phyloP scores from a whole-genome alignment of 2,888 invertebrate species.

The Eurytoma californica region DNA sequence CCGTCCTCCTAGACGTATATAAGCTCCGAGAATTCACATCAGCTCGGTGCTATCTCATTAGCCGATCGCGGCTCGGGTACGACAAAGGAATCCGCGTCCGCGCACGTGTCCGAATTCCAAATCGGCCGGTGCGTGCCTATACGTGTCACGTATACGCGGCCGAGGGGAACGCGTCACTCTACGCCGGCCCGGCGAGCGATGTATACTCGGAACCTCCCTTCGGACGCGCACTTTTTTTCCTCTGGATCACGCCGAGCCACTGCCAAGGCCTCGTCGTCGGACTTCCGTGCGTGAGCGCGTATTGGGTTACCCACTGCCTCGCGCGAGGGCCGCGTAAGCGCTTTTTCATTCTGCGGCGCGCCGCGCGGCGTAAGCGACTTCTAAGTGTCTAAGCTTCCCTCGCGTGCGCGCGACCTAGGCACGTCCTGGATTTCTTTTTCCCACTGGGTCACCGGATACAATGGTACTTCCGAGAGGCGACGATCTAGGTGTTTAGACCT shows the following conservation, averaged over 20 bases:
- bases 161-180: neutral
- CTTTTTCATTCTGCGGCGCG: no score
- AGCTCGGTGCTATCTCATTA: neutral
- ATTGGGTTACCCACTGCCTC: neutral
- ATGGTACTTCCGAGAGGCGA: no score
- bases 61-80: neutral
- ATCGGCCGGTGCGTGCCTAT: neutral
- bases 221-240: neutral
- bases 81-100: neutral
- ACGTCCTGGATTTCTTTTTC: no score
- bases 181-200: neutral
- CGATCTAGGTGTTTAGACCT: no score
- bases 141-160: slow-evolving; percentile 1
- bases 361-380: neutral
- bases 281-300: neutral
- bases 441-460: no score
- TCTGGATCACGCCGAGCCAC: neutral
- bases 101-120: slow-evolving; percentile 37
- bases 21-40: no score
- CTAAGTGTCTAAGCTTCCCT: neutral
- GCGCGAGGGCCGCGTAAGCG: no score
- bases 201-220: neutral
- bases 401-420: no score
- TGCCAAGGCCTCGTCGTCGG: slow-evolving; percentile 1
- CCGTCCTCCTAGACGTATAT: neutral